A percentile compares a stretch with the other conserved stretches of the same genome.
These are phyloP conservation scores for Danio tinwini DNA, from an alignment of 2,797 vertebrate genomes.

Conservation along the genomic window DNA sequence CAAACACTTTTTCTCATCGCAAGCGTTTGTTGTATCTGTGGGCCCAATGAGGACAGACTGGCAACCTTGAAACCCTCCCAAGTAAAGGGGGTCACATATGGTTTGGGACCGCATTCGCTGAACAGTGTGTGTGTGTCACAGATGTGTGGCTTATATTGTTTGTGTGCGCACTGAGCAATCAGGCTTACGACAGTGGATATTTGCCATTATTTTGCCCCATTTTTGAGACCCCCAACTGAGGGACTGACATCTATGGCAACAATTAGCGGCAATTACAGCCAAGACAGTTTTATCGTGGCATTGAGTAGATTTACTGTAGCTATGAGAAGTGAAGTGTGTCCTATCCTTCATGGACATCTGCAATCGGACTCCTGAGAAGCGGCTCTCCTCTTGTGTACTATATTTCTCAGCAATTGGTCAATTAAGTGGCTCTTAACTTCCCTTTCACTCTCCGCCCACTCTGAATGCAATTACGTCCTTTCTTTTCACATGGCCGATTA, in stretches of 20 bases:
- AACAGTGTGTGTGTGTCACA: conserved; percentile 38
- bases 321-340: conserved; percentile 37
- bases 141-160: conserved; percentile 28
- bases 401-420: conserved; percentile 50
- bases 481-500: conserved; percentile 43
- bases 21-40: conserved; percentile 23
- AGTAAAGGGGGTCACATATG: conserved; percentile 58
- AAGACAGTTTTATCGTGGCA: conserved; percentile 34
- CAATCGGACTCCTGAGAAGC: conserved; percentile 43
- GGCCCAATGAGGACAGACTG: conserved; percentile 36
- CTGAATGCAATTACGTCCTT: conserved; percentile 46
- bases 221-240: conserved; percentile 48
- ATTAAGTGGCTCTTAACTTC: conserved; percentile 46
- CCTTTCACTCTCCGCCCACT: conserved; percentile 18
- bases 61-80: conserved; percentile 48
- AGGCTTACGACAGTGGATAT: conserved; percentile 29
- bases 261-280: conserved; percentile 57
- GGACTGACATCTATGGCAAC: conserved; percentile 46
- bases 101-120: conserved; percentile 28
- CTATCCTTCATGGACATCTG: conserved; percentile 38
- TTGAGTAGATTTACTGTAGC: conserved; percentile 38
- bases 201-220: conserved; percentile 47
- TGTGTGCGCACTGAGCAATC: conserved; percentile 44
- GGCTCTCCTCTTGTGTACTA: conserved; percentile 40
- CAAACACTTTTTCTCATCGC: conserved; percentile 12